Evolutionary conservation across 2,797 vertebrate species (phyloP), one percentile per base, ranked within the genome.

Genomic region (Oryzias sinensis): DNA sequence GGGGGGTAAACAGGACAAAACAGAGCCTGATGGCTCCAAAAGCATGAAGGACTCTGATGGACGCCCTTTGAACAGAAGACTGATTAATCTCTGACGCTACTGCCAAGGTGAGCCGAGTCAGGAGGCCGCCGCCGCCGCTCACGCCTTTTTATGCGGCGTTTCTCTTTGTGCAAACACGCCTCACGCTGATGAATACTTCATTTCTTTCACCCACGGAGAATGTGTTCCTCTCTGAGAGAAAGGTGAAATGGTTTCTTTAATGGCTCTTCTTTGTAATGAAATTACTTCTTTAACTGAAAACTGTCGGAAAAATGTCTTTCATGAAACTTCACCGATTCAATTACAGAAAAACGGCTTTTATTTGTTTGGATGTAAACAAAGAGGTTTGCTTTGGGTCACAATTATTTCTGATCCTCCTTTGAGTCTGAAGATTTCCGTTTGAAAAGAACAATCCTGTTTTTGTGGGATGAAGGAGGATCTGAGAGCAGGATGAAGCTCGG

Each of bases 51-150:
- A 9, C 33, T 33, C 8, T 33, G 29, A 33, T 33, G 52, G 62
- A 63, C 63, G 64, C 66, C 72, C 64, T 58, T 56, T 73, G 75
- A 81, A 49, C 50, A 5, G 61, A 53, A 58, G 65, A 59, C 71
- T 80, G 64, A 41, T 76, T 79, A 56, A 72, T 49, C 62, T 61
- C 50, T 69, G 48, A 49, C 56, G 54, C 65, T 74, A 41, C 66
- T 53, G 40, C 70, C 84, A 83, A 87, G 80, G 80, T 83, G 72
- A 82, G 49, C 25, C 59, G 43, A 80, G 72, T 66, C 70, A 70
- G 50, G 20, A 22, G 20, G 20, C 20, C 72, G 68, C 68, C 65
- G 53, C 59, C 60, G 48, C 45, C 66, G 37, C 53, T 50, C 4
- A 68, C 56, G 55, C 59, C 63, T 79, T 64, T 18, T 75, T 79